Percentiles rank a stretch among this genome's conserved stretches.
Evolutionary conservation across 2,797 vertebrate genomes (phyloP).

Genomic region (Dendrocincla tyrannina): DNA sequence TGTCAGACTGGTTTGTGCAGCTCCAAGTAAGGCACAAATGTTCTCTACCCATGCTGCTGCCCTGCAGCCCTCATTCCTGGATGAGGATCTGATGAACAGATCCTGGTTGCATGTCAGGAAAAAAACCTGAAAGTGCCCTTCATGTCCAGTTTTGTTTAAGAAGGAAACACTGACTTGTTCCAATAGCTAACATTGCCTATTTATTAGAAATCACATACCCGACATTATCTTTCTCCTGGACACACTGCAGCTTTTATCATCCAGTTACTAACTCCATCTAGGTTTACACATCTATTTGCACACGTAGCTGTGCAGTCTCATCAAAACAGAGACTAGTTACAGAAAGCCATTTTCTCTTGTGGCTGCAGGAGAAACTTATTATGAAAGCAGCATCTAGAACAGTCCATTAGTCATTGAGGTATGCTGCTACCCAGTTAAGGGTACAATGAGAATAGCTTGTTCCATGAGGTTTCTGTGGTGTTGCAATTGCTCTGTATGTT

Average conservation of each 20-base stretch:
- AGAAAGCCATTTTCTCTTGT: neutral
- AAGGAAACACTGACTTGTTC: neutral
- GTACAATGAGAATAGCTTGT: neutral
- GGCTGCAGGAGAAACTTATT: neutral
- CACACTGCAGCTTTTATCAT: neutral
- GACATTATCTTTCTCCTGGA: neutral
- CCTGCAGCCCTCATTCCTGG: neutral
- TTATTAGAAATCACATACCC: neutral
- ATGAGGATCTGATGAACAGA: neutral
- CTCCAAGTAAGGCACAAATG: neutral
- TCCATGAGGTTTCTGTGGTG: neutral
- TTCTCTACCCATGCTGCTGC: neutral
- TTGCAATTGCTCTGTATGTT: neutral
- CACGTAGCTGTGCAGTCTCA: neutral
- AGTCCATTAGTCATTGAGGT: neutral
- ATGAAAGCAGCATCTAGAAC: neutral
- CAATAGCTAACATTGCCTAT: accelerated
- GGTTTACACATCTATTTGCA: neutral
- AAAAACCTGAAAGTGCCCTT: neutral
- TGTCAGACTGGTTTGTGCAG: neutral
- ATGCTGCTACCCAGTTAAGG: neutral
- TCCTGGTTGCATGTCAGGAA: neutral
- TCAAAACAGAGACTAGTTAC: neutral
- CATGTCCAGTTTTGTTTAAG: neutral
- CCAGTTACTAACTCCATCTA: neutral